Conservation (phyloP, 2,797 vertebrate species). For the Centropyge bicolor region DNA sequence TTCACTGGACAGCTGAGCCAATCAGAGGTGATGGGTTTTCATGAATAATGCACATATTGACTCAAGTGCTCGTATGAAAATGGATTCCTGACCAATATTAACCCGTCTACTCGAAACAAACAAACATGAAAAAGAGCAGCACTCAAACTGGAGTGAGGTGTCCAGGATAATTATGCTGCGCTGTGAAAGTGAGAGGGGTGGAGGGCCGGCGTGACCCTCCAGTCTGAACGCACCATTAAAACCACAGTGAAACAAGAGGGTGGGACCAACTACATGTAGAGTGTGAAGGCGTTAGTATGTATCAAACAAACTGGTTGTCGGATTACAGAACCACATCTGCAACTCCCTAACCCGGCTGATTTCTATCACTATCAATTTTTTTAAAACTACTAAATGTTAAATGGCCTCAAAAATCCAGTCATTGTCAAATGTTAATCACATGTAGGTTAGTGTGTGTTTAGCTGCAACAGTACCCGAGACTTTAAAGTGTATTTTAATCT, state of each 20-base stretch:
- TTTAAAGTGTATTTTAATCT: background rate
- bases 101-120: constrained; percentile 55
- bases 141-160: constrained; percentile 60
- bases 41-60: constrained; percentile 81
- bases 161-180: constrained; percentile 61
- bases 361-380: background rate
- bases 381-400: background rate
- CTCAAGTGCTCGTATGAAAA: constrained; percentile 79
- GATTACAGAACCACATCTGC: background rate
- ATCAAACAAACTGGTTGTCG: background rate
- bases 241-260: background rate
- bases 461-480: background rate
- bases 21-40: constrained; percentile 56
- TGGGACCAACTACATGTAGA: background rate
- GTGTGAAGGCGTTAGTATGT: background rate
- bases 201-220: constrained; percentile 38
- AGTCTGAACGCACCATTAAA: constrained; percentile 26
- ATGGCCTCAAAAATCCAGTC: background rate
- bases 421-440: background rate
- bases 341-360: no score
- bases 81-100: constrained; percentile 79
- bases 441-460: background rate
- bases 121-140: constrained; percentile 9
- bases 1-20: constrained; percentile 57
- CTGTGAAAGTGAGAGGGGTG: constrained; percentile 39